Percentiles rank a stretch among this genome's conserved stretches.
Evolutionary conservation across 2,888 invertebrate genomes (phyloP).

Genomic region (Latrodectus elegans): DNA sequence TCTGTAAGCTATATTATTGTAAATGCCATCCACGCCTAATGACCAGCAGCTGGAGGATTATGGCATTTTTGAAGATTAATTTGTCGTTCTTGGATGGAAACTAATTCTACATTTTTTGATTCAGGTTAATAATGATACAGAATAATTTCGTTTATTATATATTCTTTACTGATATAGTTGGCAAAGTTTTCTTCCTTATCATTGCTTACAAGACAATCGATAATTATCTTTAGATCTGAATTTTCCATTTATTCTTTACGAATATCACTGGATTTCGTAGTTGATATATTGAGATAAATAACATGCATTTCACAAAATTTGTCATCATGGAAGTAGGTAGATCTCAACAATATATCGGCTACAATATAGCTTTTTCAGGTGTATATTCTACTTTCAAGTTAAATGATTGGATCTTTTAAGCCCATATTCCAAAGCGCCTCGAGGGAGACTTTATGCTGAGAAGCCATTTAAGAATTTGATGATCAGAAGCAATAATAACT

Average conservation of each 20-base stretch:
- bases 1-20: not conserved
- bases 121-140: not conserved
- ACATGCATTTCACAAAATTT: not conserved
- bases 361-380: conserved; percentile 14
- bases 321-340: not conserved
- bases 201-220: not conserved
- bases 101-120: not conserved
- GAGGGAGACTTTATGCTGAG: not conserved
- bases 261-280: too few species aligned
- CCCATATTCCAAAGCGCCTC: not conserved
- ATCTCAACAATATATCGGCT: not conserved
- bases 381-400: too few species aligned
- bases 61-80: not conserved
- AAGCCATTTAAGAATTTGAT: conserved; percentile 6
- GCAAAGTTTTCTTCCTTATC: too few species aligned
- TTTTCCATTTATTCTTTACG: not conserved
- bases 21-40: not conserved
- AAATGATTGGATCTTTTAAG: conserved; percentile 14
- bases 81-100: not conserved
- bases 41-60: not conserved
- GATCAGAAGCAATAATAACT: conserved; percentile 3
- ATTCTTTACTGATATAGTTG: not conserved
- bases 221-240: conserved; percentile 1
- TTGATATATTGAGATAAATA: not conserved
- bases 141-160: not conserved